Evolutionary conservation across 2,888 invertebrate species (phyloP).

Genomic region (Ophonus ardosiacus): DNA sequence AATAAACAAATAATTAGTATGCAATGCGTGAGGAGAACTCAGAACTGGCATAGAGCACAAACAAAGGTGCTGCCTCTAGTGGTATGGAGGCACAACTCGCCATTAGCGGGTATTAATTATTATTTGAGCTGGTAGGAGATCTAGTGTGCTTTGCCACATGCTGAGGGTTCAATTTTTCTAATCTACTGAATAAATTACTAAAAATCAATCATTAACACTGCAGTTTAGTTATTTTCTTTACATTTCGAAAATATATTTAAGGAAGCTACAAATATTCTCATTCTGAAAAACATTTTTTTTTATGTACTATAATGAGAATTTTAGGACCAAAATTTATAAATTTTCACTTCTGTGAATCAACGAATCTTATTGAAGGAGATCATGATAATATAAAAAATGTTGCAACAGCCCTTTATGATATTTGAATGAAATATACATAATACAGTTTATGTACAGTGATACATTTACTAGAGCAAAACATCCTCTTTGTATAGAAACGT

Average conservation of each 20-base stretch:
- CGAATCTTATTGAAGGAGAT: too few relatives aligned
- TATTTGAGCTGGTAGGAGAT: slow-evolving; percentile 60
- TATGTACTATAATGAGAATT: too few relatives aligned
- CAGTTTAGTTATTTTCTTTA: slow-evolving; percentile 4
- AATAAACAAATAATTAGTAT: slow-evolving; percentile 57
- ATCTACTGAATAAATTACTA: slow-evolving; percentile 69
- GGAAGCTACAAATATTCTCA: too few relatives aligned
- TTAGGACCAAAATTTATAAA: too few relatives aligned
- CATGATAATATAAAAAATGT: too few relatives aligned
- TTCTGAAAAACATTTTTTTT: too few relatives aligned
- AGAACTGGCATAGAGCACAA: slow-evolving; percentile 20
- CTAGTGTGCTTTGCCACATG: slow-evolving; percentile 67
- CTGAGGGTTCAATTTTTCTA: slow-evolving; percentile 69
- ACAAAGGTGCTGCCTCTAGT: background rate
- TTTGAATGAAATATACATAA: too few relatives aligned
- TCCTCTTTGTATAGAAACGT: background rate
- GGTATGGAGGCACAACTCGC: slow-evolving; percentile 41
- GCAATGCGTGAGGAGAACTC: slow-evolving; percentile 26
- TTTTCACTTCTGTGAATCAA: too few relatives aligned
- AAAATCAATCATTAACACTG: slow-evolving; percentile 60
- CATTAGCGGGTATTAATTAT: slow-evolving; percentile 63
- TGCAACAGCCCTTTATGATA: too few relatives aligned
- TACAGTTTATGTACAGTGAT: too few relatives aligned
- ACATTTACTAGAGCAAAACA: too few relatives aligned
- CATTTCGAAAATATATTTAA: background rate